Conservation (phyloP, 2,113 vertebrate species). For the Lanius collurio region DNA sequence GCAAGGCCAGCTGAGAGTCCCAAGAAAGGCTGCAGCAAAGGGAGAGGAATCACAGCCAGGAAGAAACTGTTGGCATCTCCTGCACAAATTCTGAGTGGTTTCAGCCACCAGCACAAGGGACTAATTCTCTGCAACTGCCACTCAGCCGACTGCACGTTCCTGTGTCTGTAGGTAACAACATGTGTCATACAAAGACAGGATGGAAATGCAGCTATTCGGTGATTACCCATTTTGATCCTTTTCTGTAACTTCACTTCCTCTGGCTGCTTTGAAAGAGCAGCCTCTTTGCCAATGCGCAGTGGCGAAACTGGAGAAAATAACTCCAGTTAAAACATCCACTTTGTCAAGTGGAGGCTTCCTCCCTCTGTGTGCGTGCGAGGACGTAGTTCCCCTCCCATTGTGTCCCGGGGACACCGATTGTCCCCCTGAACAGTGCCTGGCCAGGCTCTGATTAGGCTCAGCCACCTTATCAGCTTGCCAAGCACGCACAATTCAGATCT, state of each 20-base stretch:
- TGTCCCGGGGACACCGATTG: background rate
- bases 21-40: background rate
- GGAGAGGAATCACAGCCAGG: background rate
- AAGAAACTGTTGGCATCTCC: background rate
- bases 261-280: background rate
- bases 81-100: background rate
- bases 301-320: background rate
- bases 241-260: background rate
- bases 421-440: background rate
- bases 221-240: background rate
- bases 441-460: background rate
- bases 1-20: background rate
- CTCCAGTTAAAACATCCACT: background rate
- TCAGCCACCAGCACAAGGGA: background rate
- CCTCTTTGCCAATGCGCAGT: rapidly evolving
- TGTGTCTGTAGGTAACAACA: background rate
- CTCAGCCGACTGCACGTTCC: background rate
- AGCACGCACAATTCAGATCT: background rate
- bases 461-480: background rate
- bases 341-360: conserved; percentile 47
- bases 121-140: background rate
- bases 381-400: conserved; percentile 10
- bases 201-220: background rate
- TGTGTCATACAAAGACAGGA: background rate
- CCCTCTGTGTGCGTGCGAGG: background rate